Evolutionary conservation across 2,888 invertebrate genomes (phyloP), one percentile per base, ranked within the genome.

Genomic region (Cephus spinipes): DNA sequence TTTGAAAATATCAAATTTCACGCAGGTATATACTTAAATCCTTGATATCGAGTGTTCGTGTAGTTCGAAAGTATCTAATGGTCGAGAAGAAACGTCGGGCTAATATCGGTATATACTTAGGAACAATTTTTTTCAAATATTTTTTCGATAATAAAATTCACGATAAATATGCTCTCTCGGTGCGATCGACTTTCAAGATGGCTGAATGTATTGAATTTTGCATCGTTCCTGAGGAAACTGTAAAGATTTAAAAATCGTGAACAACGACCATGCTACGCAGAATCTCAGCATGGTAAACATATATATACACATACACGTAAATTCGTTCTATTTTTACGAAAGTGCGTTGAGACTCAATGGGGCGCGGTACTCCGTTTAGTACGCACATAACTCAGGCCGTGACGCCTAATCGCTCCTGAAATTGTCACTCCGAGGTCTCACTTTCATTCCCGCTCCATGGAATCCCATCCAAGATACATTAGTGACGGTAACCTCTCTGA

Each of bases 341-440:
- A 87, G 85, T 85, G 79, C 83, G 84, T 81, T 85, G 79, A 79
- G 78, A 82, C 86, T 89, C 87, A 87, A 87, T 88, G 89, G 85
- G 87, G 86, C 85, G 82, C 83, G 83, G 84, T 85, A 84, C 85
- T 89, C 86, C 89, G 87, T 89, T 89, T 90, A 89, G 89, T 88
- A 87, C 85, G 82, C 81, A 86, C 87, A 89, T 90, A 91, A 91
- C 87, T 91, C 90, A 90, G 85, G 86, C 84, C 89, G 88, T 87
- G 90, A 90, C 90, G 90, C 88, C 89, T 90, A 91, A 91, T 91
- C 90, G 90, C 89, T 90, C 88, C 86, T 89, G 90, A 90, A 89
- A 90, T 90, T 90, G 90, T 90, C 90, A 90, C 85, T 84, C 84
- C 85, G 86, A 88, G 85, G 83, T 88, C 89, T 89, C 87, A 88